Base-by-base conservation (phyloP, 2,113 vertebrate genomes). In the Sterna hirundo region DNA sequence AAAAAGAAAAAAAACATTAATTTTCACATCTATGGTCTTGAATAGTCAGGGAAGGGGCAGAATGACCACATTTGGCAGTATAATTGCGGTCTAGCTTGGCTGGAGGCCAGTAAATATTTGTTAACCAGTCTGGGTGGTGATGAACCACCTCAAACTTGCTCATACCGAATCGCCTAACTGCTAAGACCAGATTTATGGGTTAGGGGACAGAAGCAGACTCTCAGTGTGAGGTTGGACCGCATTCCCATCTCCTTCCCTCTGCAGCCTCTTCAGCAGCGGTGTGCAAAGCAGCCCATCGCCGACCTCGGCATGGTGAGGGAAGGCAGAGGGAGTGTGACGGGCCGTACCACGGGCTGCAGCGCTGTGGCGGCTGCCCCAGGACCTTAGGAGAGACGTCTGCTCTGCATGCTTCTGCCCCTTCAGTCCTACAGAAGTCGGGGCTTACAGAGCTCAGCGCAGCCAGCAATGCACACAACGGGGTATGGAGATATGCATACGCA, bases 401-500 rank as follows among this genome's bases (percentile, higher is more conserved):
- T 51, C 32, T 17, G 38, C 34, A 26, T 6, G 14, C 49, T 77
- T 76, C 62, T 46, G 51, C 36, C 42, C 21, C 36, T 72, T 72
- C 54, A 34, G 9, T 30, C 65, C 30, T 55, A 51, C 16, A 22
- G 4, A 81, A 77, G 21, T 2, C 29, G 27, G 29, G 40, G 27
- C 32, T 57, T 49, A 21, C 29, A 47, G 40, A 0, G 0, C 55
- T 30, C 49, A 9, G 78, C 1, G 5, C 47, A 62, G 65, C 3
- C 15, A 40, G 68, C 46, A 71, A 26, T 0, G 27, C 27, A 12
- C 27, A 9, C 11, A 30, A 11, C 0, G 2, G 27, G n/a, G 42
- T 13, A 52, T 1, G 29, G 58, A 57, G 64, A 61, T 3, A 30
- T 0, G 2, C 3, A 2, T 1, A 46, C 46, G 17, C 15, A 12